These are phyloP conservation scores for Ypsolopha scabrella DNA, from an alignment of 2,888 invertebrate genomes.

Conservation along the genomic window DNA sequence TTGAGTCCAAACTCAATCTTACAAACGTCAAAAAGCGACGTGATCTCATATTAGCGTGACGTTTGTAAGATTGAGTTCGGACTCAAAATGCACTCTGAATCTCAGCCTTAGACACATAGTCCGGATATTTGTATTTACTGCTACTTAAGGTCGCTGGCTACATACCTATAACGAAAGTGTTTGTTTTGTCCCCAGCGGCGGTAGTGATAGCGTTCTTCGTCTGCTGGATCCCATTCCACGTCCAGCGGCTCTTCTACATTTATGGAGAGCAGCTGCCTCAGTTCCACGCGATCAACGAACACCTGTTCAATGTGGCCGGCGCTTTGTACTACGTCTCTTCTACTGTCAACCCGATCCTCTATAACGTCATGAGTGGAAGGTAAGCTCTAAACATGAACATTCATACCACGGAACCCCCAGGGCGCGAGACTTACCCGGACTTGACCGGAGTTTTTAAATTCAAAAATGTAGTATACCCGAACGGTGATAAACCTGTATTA, in stretches of 20 bases:
- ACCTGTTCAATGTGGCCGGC: conserved; percentile 85
- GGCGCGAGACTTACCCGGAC: too few species aligned
- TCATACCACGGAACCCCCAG: too few species aligned
- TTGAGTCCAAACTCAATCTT: too few species aligned
- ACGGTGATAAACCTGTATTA: too few species aligned
- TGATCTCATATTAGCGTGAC: too few species aligned
- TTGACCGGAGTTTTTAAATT: too few species aligned
- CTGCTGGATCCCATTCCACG: conserved; percentile 96
- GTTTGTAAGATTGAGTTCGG: too few species aligned
- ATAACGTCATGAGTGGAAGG: conserved; percentile 82
- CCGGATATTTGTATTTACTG: too few species aligned
- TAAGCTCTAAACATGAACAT: conserved; percentile 18
- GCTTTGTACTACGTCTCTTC: conserved; percentile 86
- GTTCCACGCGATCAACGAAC: conserved; percentile 78
- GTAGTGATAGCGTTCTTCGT: conserved; percentile 96
- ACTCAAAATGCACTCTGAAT: too few species aligned
- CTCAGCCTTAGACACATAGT: too few species aligned
- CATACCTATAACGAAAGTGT: too few species aligned
- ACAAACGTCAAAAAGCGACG: not conserved
- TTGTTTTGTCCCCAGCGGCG: conserved; percentile 73
- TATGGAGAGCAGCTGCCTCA: conserved; percentile 74
- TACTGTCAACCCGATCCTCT: conserved; percentile 89
- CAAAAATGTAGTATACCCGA: too few species aligned
- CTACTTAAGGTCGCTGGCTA: conserved; percentile 4
- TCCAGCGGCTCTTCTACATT: conserved; percentile 86